Conservation (phyloP, 2,888 invertebrate genomes). For the Craniophora ligustri region DNA sequence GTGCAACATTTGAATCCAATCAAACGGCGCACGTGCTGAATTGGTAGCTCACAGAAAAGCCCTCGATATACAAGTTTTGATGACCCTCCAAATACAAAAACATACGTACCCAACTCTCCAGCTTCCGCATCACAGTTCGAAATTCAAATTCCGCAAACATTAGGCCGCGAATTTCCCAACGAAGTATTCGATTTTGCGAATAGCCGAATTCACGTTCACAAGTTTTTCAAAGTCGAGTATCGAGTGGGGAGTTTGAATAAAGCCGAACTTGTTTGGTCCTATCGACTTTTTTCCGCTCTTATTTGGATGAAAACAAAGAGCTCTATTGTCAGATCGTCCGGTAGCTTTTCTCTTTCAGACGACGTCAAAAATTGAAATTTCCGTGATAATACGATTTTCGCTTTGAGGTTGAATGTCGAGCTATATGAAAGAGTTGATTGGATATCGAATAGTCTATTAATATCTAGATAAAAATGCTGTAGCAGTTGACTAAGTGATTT, state of each 20-base stretch:
- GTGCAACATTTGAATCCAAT: neutral
- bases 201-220: conserved; percentile 24
- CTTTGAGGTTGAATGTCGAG: conserved; percentile 7
- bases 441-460: neutral
- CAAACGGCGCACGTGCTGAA: conserved; percentile 9
- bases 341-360: conserved; percentile 23
- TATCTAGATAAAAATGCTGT: no score
- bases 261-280: conserved; percentile 25
- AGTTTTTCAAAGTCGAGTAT: conserved; percentile 26
- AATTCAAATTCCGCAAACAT: conserved; percentile 39
- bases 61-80: conserved; percentile 24
- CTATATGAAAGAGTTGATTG: conserved; percentile 4
- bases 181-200: conserved; percentile 39
- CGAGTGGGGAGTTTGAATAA: conserved; percentile 22
- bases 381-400: conserved; percentile 22
- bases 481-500: no score
- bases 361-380: conserved; percentile 29
- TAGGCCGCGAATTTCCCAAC: conserved; percentile 29
- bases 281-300: conserved; percentile 31
- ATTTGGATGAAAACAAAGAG: conserved; percentile 41
- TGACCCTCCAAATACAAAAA: conserved; percentile 37
- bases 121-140: conserved; percentile 18
- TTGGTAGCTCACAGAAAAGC: conserved; percentile 9
- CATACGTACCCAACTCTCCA: conserved; percentile 5
- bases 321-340: conserved; percentile 20